phyloP scores from a whole-genome alignment of 1,140 invertebrate species.

The Bombyx mandarina region DNA sequence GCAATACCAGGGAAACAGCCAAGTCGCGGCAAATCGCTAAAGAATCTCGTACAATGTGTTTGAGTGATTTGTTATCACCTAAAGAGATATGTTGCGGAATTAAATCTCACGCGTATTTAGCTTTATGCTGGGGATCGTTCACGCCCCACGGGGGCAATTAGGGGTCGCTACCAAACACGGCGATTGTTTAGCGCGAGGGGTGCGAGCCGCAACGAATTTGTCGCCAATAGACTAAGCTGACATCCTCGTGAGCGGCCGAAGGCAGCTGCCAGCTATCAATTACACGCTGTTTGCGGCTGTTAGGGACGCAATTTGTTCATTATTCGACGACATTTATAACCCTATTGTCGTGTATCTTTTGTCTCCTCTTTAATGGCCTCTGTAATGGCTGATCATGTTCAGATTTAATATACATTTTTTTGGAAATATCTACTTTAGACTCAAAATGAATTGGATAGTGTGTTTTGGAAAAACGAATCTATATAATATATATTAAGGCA shows the following conservation, averaged over 20 bases:
- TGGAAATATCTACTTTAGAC: no score
- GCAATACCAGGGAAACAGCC: no score
- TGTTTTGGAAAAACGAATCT: no score
- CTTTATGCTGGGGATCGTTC: constrained; percentile 23
- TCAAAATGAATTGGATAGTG: no score
- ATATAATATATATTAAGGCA: no score
- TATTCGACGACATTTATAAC: constrained; percentile 58
- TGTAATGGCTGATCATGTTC: not conserved
- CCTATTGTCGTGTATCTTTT: constrained; percentile 25
- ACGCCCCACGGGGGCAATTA: constrained; percentile 37
- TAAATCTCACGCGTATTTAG: constrained; percentile 20
- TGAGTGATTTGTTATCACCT: no score
- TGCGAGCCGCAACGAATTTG: constrained; percentile 47
- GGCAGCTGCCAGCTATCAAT: constrained; percentile 58
- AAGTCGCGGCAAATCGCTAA: no score
- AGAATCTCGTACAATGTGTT: no score
- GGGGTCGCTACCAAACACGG: constrained; percentile 27
- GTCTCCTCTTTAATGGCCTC: constrained; percentile 5
- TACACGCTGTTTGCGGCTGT: constrained; percentile 58
- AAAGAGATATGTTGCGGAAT: constrained; percentile 9
- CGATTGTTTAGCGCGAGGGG: constrained; percentile 44
- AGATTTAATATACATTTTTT: no score
- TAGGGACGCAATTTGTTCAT: constrained; percentile 56
- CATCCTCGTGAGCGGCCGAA: constrained; percentile 19
- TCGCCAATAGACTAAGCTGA: constrained; percentile 45